Evolutionary conservation across 2,888 invertebrate genomes (phyloP), one percentile per base, ranked within the genome.

Genomic region (Rhingia campestris): DNA sequence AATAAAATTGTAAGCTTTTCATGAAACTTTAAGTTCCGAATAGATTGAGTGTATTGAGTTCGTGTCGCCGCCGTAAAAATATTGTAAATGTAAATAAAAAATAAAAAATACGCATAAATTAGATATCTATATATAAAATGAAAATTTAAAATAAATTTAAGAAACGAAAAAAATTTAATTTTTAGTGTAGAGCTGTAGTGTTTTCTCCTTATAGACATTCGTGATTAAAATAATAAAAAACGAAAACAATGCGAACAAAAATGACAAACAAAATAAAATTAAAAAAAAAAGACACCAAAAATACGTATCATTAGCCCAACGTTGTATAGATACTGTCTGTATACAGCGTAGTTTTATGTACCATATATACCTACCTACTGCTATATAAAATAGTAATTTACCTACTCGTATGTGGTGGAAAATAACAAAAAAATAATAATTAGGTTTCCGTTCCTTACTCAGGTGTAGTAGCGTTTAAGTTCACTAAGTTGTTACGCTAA

Each of bases 381-480:
- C 73, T 61, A 51, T 70, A 51, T 58, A 56, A 35, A 10, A 35
- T 47, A 64, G 35, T 33, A 58, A 61, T 59, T 67, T 35, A 54
- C 39, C 30, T 37, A 63, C 51, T 45, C 63, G 32, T 43, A 30
- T 41, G 64, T 66, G 75, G 75, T 47, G 75, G 53, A 69, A 75
- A 45, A 47, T 51, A 66, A 37, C 54, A 59, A 22, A 49, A 45
- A 49, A 37, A 69, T 43, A 32, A 43, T 56, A 51, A 70, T 75
- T 80, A 75, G 80, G 80, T 85, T 85, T 81, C 85, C 80, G 80
- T 85, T 85, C 85, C 85, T 80, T 85, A 85, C 85, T 85, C 85
- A 80, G 85, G 85, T 80, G 80, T 72, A 66, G 72, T 85, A 70
- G 70, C 14, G 12, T 66, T 74, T 84, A 84, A 75, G 69, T 84